phyloP scores from a whole-genome alignment of 2,797 vertebrate genomes.

The Poeciliopsis gracilis region DNA sequence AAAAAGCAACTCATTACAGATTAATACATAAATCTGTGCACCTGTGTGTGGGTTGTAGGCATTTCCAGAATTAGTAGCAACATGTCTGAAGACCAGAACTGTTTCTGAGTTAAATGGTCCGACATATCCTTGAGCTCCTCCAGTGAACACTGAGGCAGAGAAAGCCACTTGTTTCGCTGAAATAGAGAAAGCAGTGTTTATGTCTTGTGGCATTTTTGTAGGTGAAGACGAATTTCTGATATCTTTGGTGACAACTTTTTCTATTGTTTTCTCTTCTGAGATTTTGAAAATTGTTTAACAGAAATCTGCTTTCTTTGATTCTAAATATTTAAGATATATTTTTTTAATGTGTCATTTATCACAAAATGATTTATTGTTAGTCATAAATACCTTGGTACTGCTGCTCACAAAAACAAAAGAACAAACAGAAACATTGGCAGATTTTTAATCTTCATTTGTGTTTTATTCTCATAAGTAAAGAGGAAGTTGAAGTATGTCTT shows the following conservation, averaged over 20 bases:
- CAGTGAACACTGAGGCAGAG: constrained; percentile 15
- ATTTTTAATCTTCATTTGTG: too few species aligned
- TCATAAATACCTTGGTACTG: neutral
- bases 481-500: too few species aligned
- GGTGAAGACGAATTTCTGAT: neutral
- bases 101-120: constrained; percentile 16
- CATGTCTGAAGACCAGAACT: constrained; percentile 17
- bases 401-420: neutral
- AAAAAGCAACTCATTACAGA: neutral
- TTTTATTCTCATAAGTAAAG: too few species aligned
- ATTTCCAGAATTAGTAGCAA: constrained; percentile 19
- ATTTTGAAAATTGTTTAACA: too few species aligned
- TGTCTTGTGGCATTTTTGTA: too few species aligned
- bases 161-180: constrained; percentile 31
- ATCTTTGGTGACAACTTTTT: too few species aligned
- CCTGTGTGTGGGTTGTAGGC: constrained; percentile 27
- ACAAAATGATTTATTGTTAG: neutral
- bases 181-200: too few species aligned
- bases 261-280: too few species aligned
- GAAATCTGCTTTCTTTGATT: too few species aligned
- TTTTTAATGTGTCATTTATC: neutral
- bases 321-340: too few species aligned
- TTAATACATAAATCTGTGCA: neutral
- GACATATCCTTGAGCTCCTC: neutral
- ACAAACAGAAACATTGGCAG: too few species aligned